Evolutionary conservation across 1,140 invertebrate genomes (phyloP), one percentile per base, ranked within the genome.

Genomic region (Caenorhabditis briggsae): DNA sequence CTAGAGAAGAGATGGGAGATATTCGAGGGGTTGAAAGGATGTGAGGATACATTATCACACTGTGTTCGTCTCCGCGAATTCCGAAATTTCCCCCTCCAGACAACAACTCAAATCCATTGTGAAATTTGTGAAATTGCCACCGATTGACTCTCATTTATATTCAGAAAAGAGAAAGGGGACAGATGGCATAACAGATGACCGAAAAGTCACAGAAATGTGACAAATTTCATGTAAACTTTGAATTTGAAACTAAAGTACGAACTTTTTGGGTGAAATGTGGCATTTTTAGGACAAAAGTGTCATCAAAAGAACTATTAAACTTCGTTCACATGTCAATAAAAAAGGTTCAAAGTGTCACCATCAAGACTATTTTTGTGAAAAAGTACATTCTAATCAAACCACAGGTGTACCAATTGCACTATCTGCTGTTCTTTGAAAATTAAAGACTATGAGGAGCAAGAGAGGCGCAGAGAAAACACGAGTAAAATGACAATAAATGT

Each of bases 31-130:
- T 43, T 20, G 64, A 43, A 14, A 43, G 7, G 64, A 48, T 46
- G 23, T n/a, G 18, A 25, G 64, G 64, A 48, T 70, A 48, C 64
- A 70, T 70, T 70, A 70, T 70, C 64, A 70, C 64, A 70, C 64
- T 70, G 64, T 33, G 61, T 43, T 53, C 12, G 14, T 3, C 12
- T 11, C 11, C 8, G 25, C 25, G 25, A 70, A 70, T 70, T 70
- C 64, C 64, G 64, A 70, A 70, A 70, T 70, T 70, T 25, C 23
- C 23, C 20, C 56, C 16, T 25, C 59, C 23, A 61, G 59, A 61
- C 20, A 61, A 50, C 50, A 11, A 11, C 50, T 53, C 56, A 58
- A n/a, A 25, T 61, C 23, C 59, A 25, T 61, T 25, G n/a, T n/a
- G n/a, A n/a, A n/a, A n/a, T 14, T 61, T 14, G 7, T 23, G 14